Base-by-base conservation (phyloP, 2,888 invertebrate species). In the Lepidocyrtinus sp. region DNA sequence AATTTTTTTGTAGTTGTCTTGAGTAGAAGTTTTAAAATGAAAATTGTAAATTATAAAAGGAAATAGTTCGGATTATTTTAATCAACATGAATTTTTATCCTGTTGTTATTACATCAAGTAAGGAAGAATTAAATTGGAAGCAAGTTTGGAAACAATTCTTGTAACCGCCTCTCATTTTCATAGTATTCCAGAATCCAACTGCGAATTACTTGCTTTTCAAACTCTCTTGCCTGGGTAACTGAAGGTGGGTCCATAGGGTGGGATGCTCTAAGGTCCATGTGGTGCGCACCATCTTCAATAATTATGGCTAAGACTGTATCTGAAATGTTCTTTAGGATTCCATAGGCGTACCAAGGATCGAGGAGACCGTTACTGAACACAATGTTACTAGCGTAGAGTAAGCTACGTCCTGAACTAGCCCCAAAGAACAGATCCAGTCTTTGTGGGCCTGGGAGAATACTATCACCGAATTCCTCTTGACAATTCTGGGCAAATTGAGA, bases 321-420 rank as follows among this genome's bases (percentile, higher is more conserved):
- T 75, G 93, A 94, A 25, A 93, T 88, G 82, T 92, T 92, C 87
- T 90, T 91, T 27, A 95, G 88, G 62, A 96, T 93, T 21, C 96
- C 96, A 87, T 96, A 96, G 82, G 93, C 93, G 73, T 94, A 92
- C 96, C 96, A 96, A 0, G 96, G 96, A 89, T 96, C 96, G 83
- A 95, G 87, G 1, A 95, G 89, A 0, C 96, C 96, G 88, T 96
- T 96, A 87, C 95, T 95, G n/a, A n/a, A n/a, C n/a, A n/a, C n/a
- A n/a, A n/a, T n/a, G n/a, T n/a, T n/a, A n/a, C n/a, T n/a, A n/a
- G n/a, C n/a, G n/a, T n/a, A n/a, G n/a, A n/a, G n/a, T n/a, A n/a
- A n/a, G n/a, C n/a, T n/a, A n/a, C n/a, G n/a, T n/a, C n/a, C n/a
- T n/a, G n/a, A n/a, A n/a, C n/a, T n/a, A 17, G 96, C 97, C 2